phyloP scores from a whole-genome alignment of 2,888 invertebrate species.

The Eubasilissa splendida region DNA sequence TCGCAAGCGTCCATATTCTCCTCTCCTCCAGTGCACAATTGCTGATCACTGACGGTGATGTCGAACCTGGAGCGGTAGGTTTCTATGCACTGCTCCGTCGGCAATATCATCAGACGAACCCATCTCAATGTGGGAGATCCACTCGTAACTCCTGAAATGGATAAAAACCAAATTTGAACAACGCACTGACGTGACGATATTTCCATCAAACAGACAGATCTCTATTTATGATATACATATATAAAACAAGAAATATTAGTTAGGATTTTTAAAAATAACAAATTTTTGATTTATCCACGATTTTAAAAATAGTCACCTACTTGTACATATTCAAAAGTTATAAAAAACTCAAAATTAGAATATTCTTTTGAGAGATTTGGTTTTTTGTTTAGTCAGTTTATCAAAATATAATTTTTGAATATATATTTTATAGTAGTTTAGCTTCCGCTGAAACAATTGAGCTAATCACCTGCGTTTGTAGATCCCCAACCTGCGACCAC shows the following conservation, averaged over 20 bases:
- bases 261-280: neutral
- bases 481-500: conserved; percentile 67
- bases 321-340: neutral
- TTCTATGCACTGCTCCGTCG: conserved; percentile 48
- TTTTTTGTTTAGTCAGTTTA: neutral
- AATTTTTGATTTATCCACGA: neutral
- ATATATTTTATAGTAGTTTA: neutral
- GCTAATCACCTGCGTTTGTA: conserved; percentile 61
- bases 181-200: too few relatives aligned
- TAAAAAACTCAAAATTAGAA: neutral
- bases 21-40: conserved; percentile 54
- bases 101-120: conserved; percentile 51
- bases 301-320: neutral
- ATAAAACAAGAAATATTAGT: neutral
- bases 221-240: too few relatives aligned
- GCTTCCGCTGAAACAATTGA: neutral
- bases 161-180: too few relatives aligned
- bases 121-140: conserved; percentile 55
- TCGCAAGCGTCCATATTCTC: conserved; percentile 58
- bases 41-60: conserved; percentile 52
- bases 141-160: conserved; percentile 47
- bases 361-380: neutral
- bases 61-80: conserved; percentile 54
- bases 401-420: too few relatives aligned
- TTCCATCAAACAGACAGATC: too few relatives aligned